Evolutionary conservation across 1,140 invertebrate species (phyloP).

Genomic region (Laupala kohalensis): DNA sequence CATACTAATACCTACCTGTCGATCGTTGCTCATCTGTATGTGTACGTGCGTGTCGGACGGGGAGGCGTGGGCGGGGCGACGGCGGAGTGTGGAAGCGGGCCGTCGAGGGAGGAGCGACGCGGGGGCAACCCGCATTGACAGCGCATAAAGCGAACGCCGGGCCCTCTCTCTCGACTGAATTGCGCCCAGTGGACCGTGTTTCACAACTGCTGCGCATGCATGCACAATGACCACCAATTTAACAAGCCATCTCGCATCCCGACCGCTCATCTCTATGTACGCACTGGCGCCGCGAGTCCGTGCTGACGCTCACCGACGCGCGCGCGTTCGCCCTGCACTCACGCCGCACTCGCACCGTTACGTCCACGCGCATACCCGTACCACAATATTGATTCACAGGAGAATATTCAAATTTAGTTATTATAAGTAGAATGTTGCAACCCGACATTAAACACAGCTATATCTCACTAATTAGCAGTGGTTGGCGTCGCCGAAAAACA

Average conservation of each 20-base stretch:
- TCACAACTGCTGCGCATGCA: slow-evolving; percentile 2
- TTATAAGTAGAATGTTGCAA: neutral
- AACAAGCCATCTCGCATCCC: slow-evolving; percentile 9
- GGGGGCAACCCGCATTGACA: slow-evolving; percentile 2
- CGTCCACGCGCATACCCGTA: neutral
- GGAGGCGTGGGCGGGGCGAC: too few species aligned
- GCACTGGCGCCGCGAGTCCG: neutral
- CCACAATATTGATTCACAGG: neutral
- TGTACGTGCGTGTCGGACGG: neutral
- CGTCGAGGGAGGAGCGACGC: too few species aligned
- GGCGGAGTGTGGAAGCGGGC: too few species aligned
- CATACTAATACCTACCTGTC: slow-evolving; percentile 10
- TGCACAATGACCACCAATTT: slow-evolving; percentile 12
- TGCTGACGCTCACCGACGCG: neutral
- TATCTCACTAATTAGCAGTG: neutral
- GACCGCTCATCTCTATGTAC: slow-evolving; percentile 2
- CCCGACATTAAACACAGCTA: neutral
- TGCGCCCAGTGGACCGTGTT: slow-evolving; percentile 12
- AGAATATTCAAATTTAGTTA: neutral
- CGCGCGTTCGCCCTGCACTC: neutral
- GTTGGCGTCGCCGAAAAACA: neutral
- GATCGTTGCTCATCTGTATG: neutral
- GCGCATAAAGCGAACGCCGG: slow-evolving; percentile 5
- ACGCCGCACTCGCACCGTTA: too few species aligned
- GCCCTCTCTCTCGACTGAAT: neutral